Percentiles rank a stretch among this genome's conserved stretches.
These are phyloP conservation scores for Candidula unifasciata DNA, from an alignment of 2,888 invertebrate species.

Conservation along the genomic window DNA sequence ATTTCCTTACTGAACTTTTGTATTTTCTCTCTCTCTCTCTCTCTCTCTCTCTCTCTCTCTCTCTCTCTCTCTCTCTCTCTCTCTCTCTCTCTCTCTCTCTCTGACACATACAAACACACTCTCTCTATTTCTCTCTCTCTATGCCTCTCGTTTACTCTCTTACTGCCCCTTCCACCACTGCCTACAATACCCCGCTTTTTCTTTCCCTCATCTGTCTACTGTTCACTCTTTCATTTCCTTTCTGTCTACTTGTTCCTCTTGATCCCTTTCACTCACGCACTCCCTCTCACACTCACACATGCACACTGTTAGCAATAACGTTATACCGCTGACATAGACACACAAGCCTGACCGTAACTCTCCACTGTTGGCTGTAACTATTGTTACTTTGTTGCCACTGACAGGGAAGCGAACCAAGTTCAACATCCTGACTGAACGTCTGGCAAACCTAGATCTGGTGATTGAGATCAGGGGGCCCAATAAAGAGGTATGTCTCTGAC, in stretches of 20 bases:
- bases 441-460: conserved; percentile 58
- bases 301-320: too few species aligned
- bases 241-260: too few species aligned
- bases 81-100: background rate
- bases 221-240: too few species aligned
- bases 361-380: background rate
- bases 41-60: background rate
- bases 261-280: too few species aligned
- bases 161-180: too few species aligned
- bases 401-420: conserved; percentile 73
- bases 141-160: too few species aligned
- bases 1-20: background rate
- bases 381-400: background rate
- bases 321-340: background rate
- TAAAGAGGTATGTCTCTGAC: conserved; percentile 54
- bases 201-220: too few species aligned
- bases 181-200: too few species aligned
- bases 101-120: background rate
- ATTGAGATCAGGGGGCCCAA: conserved; percentile 73
- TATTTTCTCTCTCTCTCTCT: background rate
- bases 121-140: too few species aligned
- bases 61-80: conserved; percentile 7
- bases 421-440: conserved; percentile 62
- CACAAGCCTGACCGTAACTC: background rate
- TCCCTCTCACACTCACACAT: too few species aligned